A percentile compares a stretch with the other conserved stretches of the same genome.
These are phyloP conservation scores for Carassius gibelio DNA, from an alignment of 2,113 vertebrate genomes.

Conservation along the genomic window DNA sequence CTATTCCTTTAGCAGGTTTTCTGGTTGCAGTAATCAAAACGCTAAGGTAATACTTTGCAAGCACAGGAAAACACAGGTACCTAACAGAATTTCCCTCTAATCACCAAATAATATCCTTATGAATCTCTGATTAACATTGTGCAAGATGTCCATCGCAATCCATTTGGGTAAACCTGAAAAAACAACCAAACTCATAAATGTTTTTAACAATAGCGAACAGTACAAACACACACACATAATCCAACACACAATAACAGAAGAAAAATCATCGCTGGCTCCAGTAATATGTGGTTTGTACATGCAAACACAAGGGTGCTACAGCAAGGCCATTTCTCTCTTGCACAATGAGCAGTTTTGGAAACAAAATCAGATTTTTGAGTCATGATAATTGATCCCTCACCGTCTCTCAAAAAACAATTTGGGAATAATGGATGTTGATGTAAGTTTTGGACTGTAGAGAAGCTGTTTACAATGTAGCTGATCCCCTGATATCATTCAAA, in stretches of 20 bases:
- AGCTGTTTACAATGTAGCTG: neutral
- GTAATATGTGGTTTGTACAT: neutral
- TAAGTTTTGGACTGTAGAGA: constrained; percentile 5
- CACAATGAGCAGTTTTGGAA: constrained; percentile 8
- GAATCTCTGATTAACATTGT: constrained; percentile 85
- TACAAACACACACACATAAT: constrained; percentile 7
- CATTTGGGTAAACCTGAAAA: constrained; percentile 81
- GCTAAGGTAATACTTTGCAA: too few relatives aligned
- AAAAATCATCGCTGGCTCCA: neutral
- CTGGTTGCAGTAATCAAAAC: neutral
- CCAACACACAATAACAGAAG: neutral
- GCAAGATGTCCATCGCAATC: constrained; percentile 87
- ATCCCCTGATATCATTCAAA: neutral
- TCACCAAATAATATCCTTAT: constrained; percentile 84
- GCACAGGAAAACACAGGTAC: neutral
- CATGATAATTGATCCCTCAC: constrained; percentile 31
- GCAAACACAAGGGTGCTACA: neutral
- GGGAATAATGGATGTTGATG: constrained; percentile 18
- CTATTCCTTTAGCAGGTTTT: too few relatives aligned
- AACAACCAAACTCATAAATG: neutral
- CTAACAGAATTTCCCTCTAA: neutral
- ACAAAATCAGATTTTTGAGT: constrained; percentile 11
- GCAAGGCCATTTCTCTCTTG: neutral
- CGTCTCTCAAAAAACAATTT: constrained; percentile 7
- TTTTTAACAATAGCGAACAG: neutral